A percentile compares a stretch with the other conserved stretches of the same genome.
Conservation (phyloP, 2,113 vertebrate species). For the Petaurus breviceps region DNA sequence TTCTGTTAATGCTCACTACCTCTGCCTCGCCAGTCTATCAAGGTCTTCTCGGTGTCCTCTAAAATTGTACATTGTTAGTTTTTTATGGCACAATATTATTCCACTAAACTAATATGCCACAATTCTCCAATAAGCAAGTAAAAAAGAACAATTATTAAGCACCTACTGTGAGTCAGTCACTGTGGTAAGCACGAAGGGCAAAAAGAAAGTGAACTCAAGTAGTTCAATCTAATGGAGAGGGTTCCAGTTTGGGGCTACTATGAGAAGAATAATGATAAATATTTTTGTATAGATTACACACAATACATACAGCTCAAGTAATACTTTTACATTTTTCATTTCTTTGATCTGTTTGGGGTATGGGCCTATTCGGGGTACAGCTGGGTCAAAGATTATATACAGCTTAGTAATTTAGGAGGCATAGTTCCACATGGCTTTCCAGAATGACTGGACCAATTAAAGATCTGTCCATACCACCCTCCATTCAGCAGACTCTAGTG, state of each 20-base stretch:
- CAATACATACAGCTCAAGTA: neutral
- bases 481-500: neutral
- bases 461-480: neutral
- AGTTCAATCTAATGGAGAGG: neutral
- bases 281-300: neutral
- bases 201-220: neutral
- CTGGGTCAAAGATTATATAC: neutral
- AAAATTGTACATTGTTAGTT: neutral
- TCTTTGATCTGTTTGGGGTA: neutral
- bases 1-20: neutral
- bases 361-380: neutral
- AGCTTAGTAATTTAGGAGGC: neutral
- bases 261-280: neutral
- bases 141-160: neutral
- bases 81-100: neutral
- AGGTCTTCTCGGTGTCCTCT: neutral
- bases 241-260: neutral
- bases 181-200: neutral
- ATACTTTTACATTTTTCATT: neutral
- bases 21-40: neutral
- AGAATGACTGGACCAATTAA: neutral
- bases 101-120: neutral
- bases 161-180: neutral
- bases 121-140: neutral
- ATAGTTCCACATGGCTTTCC: neutral